Base-by-base conservation (phyloP, 2,888 invertebrate genomes). In the Volucella inanis region DNA sequence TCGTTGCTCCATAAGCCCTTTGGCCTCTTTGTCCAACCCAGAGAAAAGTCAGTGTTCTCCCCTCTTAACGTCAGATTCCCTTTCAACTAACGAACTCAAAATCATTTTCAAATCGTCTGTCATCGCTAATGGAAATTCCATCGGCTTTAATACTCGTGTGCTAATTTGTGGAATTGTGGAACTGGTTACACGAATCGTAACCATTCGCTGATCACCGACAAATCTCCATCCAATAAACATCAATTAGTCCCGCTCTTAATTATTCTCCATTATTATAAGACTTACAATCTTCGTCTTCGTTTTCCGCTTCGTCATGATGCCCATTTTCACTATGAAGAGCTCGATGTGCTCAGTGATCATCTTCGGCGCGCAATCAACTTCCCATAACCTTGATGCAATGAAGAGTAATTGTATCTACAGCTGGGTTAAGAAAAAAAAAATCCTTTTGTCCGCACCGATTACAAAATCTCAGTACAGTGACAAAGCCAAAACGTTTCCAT, bases 191-290 rank as follows among this genome's bases (percentile, higher is more conserved):
- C 6, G 6, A 6, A 6, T 31, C 31, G 83, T 79, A 84, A 84
- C 65, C 47, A 50, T 18, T 52, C 18, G 4, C 45, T 15, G 38
- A 43, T 31, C 54, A 15, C 45, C 47, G 61, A 55, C 49, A 52
- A 77, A 38, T 45, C 68, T 49, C 15, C 18, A 15, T 14, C 77
- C 74, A 61, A 74, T 67, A 65, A 62, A 67, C 72, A 77, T 67
- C 81, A 85, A 85, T 85, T 85, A 85, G 72, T 67, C 55, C 41
- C 64, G 80, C 77, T 81, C 85, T 85, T 85, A 80, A 81, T 85
- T 85, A 68, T 77, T 81, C 52, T 68, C 85, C 80, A 80, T 85
- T 81, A 80, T 72, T 71, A 76, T 61, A 39, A 71, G 67, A 57
- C 54, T 57, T 55, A 65, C 59, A 64, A 74, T 57, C 31, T 39